Conservation (phyloP, 2,113 vertebrate genomes). For the Glaucidium brasilianum region DNA sequence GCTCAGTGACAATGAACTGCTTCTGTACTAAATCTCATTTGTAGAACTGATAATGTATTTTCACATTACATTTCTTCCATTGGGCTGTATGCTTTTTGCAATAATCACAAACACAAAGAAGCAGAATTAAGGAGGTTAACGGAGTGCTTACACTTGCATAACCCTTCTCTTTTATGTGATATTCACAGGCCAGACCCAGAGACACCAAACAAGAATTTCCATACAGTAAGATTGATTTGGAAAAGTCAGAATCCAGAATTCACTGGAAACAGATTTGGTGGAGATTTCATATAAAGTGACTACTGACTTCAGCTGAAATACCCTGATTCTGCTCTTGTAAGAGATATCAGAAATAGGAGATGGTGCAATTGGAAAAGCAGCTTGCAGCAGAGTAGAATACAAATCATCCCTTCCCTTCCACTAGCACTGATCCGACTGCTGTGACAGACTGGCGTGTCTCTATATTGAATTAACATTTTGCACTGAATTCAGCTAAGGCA, state of each 20-base stretch:
- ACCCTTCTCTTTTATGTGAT: background rate
- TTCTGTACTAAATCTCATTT: background rate
- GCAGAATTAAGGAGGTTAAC: background rate
- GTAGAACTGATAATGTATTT: background rate
- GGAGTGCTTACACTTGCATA: background rate
- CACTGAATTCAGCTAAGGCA: background rate
- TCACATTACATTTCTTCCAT: background rate
- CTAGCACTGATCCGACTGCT: background rate
- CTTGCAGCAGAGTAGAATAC: background rate
- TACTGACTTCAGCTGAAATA: background rate
- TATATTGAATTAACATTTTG: background rate
- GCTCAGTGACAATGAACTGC: background rate
- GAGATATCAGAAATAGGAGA: background rate
- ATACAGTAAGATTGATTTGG: accelerated
- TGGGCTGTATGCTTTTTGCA: background rate
- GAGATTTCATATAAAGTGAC: background rate
- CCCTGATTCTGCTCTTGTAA: background rate
- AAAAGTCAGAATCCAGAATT: background rate
- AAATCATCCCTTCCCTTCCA: background rate
- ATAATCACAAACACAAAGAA: background rate
- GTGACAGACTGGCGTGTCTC: background rate
- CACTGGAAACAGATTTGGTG: background rate
- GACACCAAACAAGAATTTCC: background rate
- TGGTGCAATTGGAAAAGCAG: background rate
- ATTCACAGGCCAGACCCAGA: background rate